A percentile compares a stretch with the other conserved stretches of the same genome.
Evolutionary conservation across 2,797 vertebrate genomes (phyloP).

Genomic region (Alcedo atthis): DNA sequence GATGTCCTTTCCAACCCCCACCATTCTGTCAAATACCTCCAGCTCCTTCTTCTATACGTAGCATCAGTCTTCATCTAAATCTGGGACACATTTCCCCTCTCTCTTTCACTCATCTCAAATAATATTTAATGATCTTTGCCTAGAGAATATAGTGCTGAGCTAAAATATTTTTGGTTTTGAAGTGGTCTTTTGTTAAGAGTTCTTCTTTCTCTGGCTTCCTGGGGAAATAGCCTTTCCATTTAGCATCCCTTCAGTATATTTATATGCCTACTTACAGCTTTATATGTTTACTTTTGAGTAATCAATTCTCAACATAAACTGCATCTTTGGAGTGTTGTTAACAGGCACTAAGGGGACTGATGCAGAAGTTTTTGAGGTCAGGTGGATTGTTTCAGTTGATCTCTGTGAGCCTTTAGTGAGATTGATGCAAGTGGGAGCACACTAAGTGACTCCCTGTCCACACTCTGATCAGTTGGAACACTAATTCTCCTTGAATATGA

Average conservation of each 20-base stretch:
- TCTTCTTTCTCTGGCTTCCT: neutral
- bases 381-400: neutral
- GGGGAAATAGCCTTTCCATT: neutral
- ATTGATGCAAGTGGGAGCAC: neutral
- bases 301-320: neutral
- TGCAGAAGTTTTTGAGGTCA: neutral
- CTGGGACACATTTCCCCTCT: neutral
- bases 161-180: neutral
- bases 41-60: neutral
- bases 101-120: neutral
- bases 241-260: neutral
- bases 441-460: neutral
- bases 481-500: neutral
- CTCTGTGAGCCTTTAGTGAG: neutral
- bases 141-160: neutral
- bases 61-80: neutral
- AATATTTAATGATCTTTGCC: slow-evolving; percentile 5
- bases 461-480: neutral
- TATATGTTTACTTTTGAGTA: slow-evolving; percentile 12
- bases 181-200: neutral
- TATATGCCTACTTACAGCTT: neutral
- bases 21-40: neutral
- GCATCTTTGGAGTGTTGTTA: neutral
- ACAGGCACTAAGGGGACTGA: neutral
- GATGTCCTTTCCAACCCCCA: neutral